These are phyloP conservation scores for Axis porcinus DNA, from an alignment of 2,113 vertebrate species.

Conservation along the genomic window DNA sequence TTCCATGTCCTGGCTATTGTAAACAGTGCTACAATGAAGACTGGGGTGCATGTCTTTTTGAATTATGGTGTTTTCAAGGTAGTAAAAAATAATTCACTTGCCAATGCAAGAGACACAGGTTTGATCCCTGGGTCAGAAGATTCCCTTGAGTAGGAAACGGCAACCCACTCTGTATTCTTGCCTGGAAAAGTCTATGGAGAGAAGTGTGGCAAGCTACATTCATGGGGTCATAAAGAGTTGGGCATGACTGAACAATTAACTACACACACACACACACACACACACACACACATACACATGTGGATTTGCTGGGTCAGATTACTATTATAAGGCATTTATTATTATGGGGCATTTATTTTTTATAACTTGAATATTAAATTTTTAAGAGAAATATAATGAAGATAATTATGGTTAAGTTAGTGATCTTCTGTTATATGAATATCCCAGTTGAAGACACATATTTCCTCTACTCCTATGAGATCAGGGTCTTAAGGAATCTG, in stretches of 20 bases:
- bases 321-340: not conserved
- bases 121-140: not conserved
- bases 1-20: not conserved
- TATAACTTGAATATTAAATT: not conserved
- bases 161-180: not conserved
- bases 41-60: not conserved
- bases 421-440: not conserved
- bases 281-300: not conserved
- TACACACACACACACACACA: not conserved
- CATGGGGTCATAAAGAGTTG: not conserved
- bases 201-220: accelerated
- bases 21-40: not conserved
- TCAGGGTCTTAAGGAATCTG: not conserved
- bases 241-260: not conserved
- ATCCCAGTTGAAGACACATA: not conserved
- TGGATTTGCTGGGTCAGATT: not conserved
- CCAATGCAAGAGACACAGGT: not conserved
- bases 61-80: not conserved
- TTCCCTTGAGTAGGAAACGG: not conserved
- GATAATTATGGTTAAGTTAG: not conserved
- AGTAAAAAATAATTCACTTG: not conserved
- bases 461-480: not conserved
- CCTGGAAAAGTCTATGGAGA: not conserved
- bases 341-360: not conserved
- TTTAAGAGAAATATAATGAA: not conserved